A percentile compares a stretch with the other conserved stretches of the same genome.
phyloP scores from a whole-genome alignment of 2,797 vertebrate species.

The Prunella strophiata region DNA sequence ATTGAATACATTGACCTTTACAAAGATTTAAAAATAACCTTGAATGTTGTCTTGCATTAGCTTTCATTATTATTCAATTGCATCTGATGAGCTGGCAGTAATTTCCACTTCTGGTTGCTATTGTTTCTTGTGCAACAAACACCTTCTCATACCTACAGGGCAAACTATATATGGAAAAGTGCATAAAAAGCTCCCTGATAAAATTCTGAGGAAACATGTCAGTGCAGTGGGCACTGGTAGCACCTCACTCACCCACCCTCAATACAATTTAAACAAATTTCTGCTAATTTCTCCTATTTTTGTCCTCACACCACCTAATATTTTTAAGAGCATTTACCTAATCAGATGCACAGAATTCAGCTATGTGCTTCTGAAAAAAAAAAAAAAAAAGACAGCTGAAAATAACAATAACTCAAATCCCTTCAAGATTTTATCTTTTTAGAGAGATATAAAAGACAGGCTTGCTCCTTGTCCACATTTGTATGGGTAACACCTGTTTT shows the following conservation, averaged over 20 bases:
- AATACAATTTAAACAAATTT: not conserved
- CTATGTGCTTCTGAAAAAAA: not conserved
- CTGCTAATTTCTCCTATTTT: not conserved
- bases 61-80: conserved; percentile 58
- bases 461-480: not conserved
- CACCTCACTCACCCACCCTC: not conserved
- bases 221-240: not conserved
- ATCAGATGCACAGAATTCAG: conserved; percentile 5
- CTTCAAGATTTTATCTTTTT: not conserved
- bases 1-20: conserved; percentile 65
- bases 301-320: not conserved
- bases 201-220: not conserved
- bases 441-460: not conserved
- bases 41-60: conserved; percentile 46
- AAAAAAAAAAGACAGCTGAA: not conserved
- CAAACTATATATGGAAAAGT: conserved; percentile 20
- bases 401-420: not conserved
- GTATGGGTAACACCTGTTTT: not conserved
- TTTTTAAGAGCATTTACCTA: not conserved
- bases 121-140: conserved; percentile 52
- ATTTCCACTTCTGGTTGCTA: conserved; percentile 49
- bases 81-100: conserved; percentile 56
- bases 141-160: conserved; percentile 43
- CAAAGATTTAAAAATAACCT: conserved; percentile 57
- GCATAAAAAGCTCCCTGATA: not conserved